phyloP scores from a whole-genome alignment of 2,797 vertebrate species.

The Leptoclinus maculatus region DNA sequence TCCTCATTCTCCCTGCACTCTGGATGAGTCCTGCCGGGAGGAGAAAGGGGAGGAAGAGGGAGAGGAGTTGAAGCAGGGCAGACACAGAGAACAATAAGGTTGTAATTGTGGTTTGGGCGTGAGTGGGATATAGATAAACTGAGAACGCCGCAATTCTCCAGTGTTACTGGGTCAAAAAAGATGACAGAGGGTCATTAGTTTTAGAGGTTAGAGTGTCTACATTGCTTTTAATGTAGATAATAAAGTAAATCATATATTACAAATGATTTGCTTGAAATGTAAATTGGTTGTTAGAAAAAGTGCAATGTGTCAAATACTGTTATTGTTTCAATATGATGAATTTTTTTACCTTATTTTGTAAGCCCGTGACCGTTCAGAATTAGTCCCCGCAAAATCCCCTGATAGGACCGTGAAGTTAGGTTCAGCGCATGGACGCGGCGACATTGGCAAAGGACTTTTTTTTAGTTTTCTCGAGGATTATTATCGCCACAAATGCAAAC shows the following conservation, averaged over 20 bases:
- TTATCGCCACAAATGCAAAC: constrained; percentile 28
- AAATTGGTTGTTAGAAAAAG: neutral
- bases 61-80: constrained; percentile 10
- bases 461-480: constrained; percentile 14
- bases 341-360: constrained; percentile 71
- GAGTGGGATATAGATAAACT: constrained; percentile 10
- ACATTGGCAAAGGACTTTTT: constrained; percentile 46
- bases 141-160: neutral
- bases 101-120: constrained; percentile 10
- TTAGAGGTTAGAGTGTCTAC: neutral
- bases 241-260: neutral
- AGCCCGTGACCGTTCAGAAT: constrained; percentile 58
- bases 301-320: neutral
- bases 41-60: constrained; percentile 4
- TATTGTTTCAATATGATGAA: neutral
- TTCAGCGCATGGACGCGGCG: constrained; percentile 34
- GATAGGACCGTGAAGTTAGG: constrained; percentile 58
- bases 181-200: neutral
- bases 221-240: neutral
- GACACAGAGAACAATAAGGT: constrained; percentile 8
- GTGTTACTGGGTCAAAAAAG: neutral
- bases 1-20: constrained; percentile 92
- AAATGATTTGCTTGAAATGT: neutral
- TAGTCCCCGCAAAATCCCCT: constrained; percentile 62
- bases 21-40: constrained; percentile 54